Conservation (phyloP, 2,797 vertebrate genomes). For the Spheniscus humboldti region DNA sequence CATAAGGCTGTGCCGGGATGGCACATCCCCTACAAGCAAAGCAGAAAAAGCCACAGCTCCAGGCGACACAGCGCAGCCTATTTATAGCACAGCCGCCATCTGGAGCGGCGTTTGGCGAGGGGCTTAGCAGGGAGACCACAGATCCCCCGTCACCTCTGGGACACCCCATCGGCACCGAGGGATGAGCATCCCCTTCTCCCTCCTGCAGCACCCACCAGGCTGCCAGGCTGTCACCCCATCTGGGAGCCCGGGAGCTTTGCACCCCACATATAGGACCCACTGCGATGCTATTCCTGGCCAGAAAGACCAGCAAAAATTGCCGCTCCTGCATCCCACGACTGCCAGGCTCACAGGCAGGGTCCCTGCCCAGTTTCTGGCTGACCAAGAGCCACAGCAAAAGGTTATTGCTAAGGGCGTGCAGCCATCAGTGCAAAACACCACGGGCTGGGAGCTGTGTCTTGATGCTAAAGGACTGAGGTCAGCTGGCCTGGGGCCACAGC, state of each 20-base stretch:
- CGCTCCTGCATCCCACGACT: background rate
- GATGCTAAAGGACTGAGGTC: background rate
- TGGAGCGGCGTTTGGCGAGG: accelerated
- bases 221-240: background rate
- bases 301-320: background rate
- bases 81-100: background rate
- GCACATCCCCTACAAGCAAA: background rate
- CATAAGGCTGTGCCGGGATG: background rate
- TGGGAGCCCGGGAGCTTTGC: background rate
- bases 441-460: background rate
- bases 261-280: background rate
- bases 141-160: accelerated
- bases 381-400: background rate
- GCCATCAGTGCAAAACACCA: background rate
- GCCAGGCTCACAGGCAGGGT: background rate
- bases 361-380: background rate
- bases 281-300: accelerated
- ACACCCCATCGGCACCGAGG: accelerated
- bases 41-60: background rate
- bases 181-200: background rate
- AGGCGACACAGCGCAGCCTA: accelerated
- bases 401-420: background rate
- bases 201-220: background rate
- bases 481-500: background rate
- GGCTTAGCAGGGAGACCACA: background rate